Evolutionary conservation across 1,140 invertebrate species (phyloP).

Genomic region (Megalonaias nervosa): DNA sequence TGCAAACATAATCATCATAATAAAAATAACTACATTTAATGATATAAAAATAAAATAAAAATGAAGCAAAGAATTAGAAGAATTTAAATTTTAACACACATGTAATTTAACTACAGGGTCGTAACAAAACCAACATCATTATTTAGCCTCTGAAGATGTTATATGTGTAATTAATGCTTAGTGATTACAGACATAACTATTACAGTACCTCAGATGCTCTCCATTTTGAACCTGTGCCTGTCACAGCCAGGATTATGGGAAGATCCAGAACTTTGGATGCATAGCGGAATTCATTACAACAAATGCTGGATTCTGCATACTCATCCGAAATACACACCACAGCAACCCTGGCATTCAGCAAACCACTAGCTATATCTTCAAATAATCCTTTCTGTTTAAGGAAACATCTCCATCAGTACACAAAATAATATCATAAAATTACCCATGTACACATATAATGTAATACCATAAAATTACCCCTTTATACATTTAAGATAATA

Average conservation of each 20-base stretch:
- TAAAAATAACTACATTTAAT: no score
- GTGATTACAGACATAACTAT: background rate
- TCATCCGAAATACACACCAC: slow-evolving; percentile 66
- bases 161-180: background rate
- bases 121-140: background rate
- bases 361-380: slow-evolving; percentile 64
- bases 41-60: no score
- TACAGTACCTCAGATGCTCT: slow-evolving; percentile 58
- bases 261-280: slow-evolving; percentile 58
- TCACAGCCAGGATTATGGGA: slow-evolving; percentile 58
- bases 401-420: background rate
- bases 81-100: no score
- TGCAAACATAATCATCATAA: no score
- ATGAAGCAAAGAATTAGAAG: no score
- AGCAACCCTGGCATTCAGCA: slow-evolving; percentile 59
- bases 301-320: slow-evolving; percentile 59
- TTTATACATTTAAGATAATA: no score
- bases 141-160: background rate
- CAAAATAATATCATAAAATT: background rate
- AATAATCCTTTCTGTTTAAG: slow-evolving; percentile 60
- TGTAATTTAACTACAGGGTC: no score
- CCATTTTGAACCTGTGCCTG: slow-evolving; percentile 63
- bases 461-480: no score
- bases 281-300: slow-evolving; percentile 63
- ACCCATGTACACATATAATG: no score